Evolutionary conservation across 2,888 invertebrate genomes (phyloP).

Genomic region (Taenaris catops): DNA sequence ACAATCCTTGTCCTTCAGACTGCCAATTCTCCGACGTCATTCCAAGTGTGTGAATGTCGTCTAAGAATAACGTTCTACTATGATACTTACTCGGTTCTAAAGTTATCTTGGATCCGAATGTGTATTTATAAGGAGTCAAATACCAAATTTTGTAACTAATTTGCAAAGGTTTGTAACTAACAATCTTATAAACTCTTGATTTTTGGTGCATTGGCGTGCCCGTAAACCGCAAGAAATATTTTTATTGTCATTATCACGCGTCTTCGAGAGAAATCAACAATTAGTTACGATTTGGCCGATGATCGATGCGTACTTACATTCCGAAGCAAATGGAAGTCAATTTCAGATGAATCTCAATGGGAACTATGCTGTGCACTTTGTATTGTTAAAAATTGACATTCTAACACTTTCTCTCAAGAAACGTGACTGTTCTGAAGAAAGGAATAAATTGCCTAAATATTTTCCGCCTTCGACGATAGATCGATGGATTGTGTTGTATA

Average conservation of each 20-base stretch:
- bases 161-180: no score
- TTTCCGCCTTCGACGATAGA: no score
- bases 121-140: background rate
- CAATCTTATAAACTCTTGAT: constrained; percentile 19
- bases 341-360: constrained; percentile 44
- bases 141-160: no score
- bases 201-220: constrained; percentile 1
- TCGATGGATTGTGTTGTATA: no score
- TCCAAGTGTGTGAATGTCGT: constrained; percentile 13
- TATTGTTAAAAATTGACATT: constrained; percentile 13
- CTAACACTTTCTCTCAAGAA: constrained; percentile 1
- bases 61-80: constrained; percentile 12
- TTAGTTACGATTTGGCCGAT: constrained; percentile 34
- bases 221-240: constrained; percentile 20
- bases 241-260: constrained; percentile 30
- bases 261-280: constrained; percentile 43
- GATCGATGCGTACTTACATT: constrained; percentile 25
- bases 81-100: constrained; percentile 6
- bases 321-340: constrained; percentile 40
- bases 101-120: constrained; percentile 11
- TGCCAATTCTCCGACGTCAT: constrained; percentile 12
- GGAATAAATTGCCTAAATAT: background rate
- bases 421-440: background rate
- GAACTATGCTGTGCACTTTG: constrained; percentile 27
- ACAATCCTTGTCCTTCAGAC: constrained; percentile 8